Conservation (phyloP, 2,888 invertebrate genomes). For the Gastrophysa polygoni region DNA sequence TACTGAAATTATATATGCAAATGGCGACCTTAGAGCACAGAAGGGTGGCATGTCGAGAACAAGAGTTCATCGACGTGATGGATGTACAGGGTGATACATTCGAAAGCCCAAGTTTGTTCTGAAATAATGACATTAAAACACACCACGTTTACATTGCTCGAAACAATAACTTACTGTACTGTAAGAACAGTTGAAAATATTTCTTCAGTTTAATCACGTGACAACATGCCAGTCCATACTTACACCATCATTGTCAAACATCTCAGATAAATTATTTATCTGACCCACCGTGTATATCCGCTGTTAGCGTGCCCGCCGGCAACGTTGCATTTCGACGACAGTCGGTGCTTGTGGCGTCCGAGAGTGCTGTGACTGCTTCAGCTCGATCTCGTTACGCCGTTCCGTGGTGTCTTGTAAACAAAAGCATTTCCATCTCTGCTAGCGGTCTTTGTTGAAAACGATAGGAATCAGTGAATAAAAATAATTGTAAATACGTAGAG, state of each 20-base stretch:
- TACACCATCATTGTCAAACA: too few species aligned
- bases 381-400: conserved; percentile 36
- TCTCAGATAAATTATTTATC: not conserved
- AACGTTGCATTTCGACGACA: conserved; percentile 48
- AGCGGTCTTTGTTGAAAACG: conserved; percentile 17
- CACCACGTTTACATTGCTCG: too few species aligned
- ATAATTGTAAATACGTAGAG: not conserved
- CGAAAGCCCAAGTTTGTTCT: too few species aligned
- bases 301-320: conserved; percentile 42
- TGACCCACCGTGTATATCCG: conserved; percentile 28
- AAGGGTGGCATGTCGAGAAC: not conserved
- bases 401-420: conserved; percentile 44
- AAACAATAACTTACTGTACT: too few species aligned
- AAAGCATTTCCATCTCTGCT: conserved; percentile 33
- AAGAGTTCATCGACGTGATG: not conserved
- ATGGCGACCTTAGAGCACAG: not conserved
- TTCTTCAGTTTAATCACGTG: too few species aligned
- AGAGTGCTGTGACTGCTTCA: conserved; percentile 2
- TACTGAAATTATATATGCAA: not conserved
- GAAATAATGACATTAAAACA: too few species aligned
- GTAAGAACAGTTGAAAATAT: too few species aligned
- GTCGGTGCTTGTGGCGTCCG: conserved; percentile 41
- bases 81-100: not conserved
- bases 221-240: too few species aligned
- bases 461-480: conserved; percentile 26